Base-by-base conservation (phyloP, 2,888 invertebrate genomes). In the Synanthedon myopaeformis region DNA sequence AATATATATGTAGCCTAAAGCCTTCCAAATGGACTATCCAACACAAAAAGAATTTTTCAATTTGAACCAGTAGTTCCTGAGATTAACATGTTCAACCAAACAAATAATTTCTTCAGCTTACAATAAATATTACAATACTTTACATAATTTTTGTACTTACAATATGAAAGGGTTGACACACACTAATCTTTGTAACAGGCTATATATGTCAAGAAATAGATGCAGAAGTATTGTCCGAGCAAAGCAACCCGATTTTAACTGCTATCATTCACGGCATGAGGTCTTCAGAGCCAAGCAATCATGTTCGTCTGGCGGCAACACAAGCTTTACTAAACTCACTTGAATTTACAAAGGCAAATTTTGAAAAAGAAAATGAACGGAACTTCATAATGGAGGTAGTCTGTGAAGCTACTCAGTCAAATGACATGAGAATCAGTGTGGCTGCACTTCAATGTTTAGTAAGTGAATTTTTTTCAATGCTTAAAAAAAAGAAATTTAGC, bases 321-420 rank as follows among this genome's bases (percentile, higher is more conserved):
- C 97, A 94, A 65, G 99, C 99, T 3, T 89, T 99, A 35, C 90
- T 96, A 52, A 99, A 99, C 83, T 99, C 99, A 0, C 86, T 99
- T 54, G 99, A 99, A 87, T 99, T 99, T 74, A 99, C 99, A 13
- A 95, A 96, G 86, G 96, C 96, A 41, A 99, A 99, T 87, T 99
- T 99, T 84, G 98, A 98, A 66, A 96, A 96, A 75, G 98, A 98
- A 89, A 91, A 94, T 55, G 99, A 99, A 83, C 90, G 99, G 60
- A 97, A 99, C 83, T 98, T 97, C 76, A 99, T 99, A 54, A 99
- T 99, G 99, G 98, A 99, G 89, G 97, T 98, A 53, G 98, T 99
- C 6, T 99, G 99, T 88, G 98, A 99, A 87, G 97, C 99, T 3
- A 99, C 99, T 1, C 99, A 99, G 79, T 96, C 96, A 5, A 83